phyloP scores from a whole-genome alignment of 53 echinoderm and acorn worm species.

The Luidia sarsii region DNA sequence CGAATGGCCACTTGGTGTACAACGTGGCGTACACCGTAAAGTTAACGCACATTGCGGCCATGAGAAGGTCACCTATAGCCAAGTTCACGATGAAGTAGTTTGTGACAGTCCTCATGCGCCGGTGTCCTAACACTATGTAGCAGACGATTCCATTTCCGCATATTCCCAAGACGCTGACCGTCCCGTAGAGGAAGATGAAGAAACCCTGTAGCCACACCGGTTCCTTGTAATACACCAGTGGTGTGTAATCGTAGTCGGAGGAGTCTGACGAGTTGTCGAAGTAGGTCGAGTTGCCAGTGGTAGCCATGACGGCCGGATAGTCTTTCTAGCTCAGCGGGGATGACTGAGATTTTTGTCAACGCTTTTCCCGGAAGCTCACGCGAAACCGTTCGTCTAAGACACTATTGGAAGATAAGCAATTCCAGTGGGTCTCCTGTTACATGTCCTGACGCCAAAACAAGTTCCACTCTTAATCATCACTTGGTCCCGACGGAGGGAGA shows the following conservation, averaged over 20 bases:
- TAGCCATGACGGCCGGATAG: no score
- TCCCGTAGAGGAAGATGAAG: conserved; percentile 66
- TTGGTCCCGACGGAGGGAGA: no score
- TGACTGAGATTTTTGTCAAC: no score
- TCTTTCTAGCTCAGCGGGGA: no score
- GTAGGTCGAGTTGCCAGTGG: no score
- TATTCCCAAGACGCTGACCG: conserved; percentile 80
- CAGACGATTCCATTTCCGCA: conserved; percentile 91
- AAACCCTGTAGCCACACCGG: conserved; percentile 80
- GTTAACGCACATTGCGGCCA: conserved; percentile 94
- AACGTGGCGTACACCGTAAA: conserved; percentile 87
- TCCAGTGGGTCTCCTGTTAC: no score
- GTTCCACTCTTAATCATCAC: no score
- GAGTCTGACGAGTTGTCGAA: conserved; percentile 19
- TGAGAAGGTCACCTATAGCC: conserved; percentile 86
- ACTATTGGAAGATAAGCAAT: no score
- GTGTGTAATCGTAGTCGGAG: conserved; percentile 9
- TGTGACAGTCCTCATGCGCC: conserved; percentile 93
- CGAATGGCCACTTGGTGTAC: conserved; percentile 85
- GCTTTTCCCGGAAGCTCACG: no score
- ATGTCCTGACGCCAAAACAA: no score
- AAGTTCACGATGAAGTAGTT: conserved; percentile 98
- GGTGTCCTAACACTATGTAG: conserved; percentile 91
- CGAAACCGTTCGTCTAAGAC: no score
- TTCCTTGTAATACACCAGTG: conserved; percentile 61